Base-by-base conservation (phyloP, 2,113 vertebrate species). In the Hylia prasina region DNA sequence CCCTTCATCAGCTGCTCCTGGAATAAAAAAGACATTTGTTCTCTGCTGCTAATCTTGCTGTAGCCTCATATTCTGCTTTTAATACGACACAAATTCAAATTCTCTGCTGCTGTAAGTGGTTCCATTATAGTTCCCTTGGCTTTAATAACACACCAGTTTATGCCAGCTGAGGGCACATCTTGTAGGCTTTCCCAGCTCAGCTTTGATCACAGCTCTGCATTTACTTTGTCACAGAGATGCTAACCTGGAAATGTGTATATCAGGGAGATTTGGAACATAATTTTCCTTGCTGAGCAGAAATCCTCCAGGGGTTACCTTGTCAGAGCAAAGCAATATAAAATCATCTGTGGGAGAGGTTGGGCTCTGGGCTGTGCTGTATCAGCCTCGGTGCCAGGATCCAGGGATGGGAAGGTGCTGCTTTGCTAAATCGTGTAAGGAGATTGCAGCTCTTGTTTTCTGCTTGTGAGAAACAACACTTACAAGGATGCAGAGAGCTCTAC, bases 321-420 rank as follows among this genome's bases (percentile, higher is more conserved):
- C 95, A 95, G 90, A 95, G 94, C 95, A 88, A 78, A 89, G 90
- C 92, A 94, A 95, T 93, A 89, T 94, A 53, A 96, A 95, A 78
- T 96, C 92, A 93, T 88, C 88, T 39, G 72, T 21, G 33, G 93
- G 96, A 80, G 95, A 51, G 70, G 90, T 14, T 44, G 82, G 82
- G 27, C 71, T 90, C 71, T 42, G 2, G 64, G 33, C 15, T 86
- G 79, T 45, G 15, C 75, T 58, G 21, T 6, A 6, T 54, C 66
- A 14, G 44, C 18, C 56, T 35, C 54, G 5, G 1, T 63, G 84
- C 37, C 54, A 44, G 75, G 44, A 37, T 40, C 57, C 73, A 27
- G 24, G 58, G 54, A 15, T 8, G 31, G 78, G 57, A 61, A 61
- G 81, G 53, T 33, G n/a, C 50, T 28, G 35, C 10, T 47, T 80